Evolutionary conservation across 2,113 vertebrate species (phyloP).

Genomic region (Riparia riparia): DNA sequence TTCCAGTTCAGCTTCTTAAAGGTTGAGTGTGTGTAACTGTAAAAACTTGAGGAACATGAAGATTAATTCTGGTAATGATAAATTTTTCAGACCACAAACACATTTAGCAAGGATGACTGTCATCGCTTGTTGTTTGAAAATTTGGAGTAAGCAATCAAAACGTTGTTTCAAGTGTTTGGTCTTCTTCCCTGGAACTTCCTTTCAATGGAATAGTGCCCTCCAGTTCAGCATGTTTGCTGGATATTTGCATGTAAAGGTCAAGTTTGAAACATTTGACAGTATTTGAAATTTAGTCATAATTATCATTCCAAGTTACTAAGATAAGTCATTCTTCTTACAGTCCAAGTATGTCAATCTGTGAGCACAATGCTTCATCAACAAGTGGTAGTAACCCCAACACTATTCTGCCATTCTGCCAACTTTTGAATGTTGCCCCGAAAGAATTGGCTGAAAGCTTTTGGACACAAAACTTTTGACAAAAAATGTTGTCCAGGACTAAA

Average conservation of each 20-base stretch:
- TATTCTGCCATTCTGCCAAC: not conserved
- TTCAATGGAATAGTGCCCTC: not conserved
- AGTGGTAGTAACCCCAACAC: not conserved
- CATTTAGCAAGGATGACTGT: not conserved
- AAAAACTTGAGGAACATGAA: not conserved
- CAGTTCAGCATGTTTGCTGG: not conserved
- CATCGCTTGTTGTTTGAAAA: fast-evolving
- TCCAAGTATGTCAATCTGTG: not conserved
- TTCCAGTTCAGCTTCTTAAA: not conserved
- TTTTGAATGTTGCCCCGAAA: not conserved
- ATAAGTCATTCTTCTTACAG: not conserved
- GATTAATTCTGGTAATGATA: not conserved
- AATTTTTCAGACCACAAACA: not conserved
- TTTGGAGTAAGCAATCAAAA: not conserved
- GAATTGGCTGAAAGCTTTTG: not conserved
- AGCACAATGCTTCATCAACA: not conserved
- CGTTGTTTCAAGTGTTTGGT: not conserved
- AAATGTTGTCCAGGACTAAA: not conserved
- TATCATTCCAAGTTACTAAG: not conserved
- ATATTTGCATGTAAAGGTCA: constrained; percentile 3
- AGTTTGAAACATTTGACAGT: not conserved
- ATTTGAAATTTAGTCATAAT: not conserved
- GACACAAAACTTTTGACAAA: not conserved
- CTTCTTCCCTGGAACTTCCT: not conserved
- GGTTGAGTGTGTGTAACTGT: not conserved